Base-by-base conservation (phyloP, 2,113 vertebrate genomes). In the Cisticola juncidis region DNA sequence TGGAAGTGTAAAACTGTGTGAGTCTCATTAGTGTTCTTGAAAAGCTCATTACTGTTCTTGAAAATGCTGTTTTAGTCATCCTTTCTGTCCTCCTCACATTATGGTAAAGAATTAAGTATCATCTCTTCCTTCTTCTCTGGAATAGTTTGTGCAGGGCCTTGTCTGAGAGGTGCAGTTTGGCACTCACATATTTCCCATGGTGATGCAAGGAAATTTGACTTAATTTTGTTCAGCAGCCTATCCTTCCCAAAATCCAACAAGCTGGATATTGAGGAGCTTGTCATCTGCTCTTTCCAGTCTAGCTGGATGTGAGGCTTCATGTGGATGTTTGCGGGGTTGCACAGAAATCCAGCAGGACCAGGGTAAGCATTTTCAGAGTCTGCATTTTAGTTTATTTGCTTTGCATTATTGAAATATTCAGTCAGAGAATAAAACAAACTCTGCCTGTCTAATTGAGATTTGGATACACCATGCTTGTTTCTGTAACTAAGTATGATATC, bases 381-480 rank as follows among this genome's bases (percentile, higher is more conserved):
- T 81, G 7, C 18, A 14, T 76, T 79, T 88, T 17, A 36, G 8
- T 33, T 76, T 51, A 18, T 62, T 64, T 73, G 11, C 17, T 79
- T 83, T 88, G 31, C 42, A 81, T 22, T 65, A 81, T 71, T 61
- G 40, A 95, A 97, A 73, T n/a, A 84, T 73, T 94, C 35, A 57
- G 44, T 88, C 83, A 91, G 36, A 69, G 56, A 78, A 53, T 74
- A 83, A 96, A 88, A 86, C 50, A 94, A 88, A 28, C 16, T 81
- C 38, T 93, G 40, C n/a, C 26, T 80, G 6, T 69, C 44, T 96
- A 96, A 92, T 36, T 88, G 92, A 97, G 51, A 89, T 86, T 84
- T 79, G 40, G 72, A 82, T 88, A 45, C 20, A 69, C 38, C 26
- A 12, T 22, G 0, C 24, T 91, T 79, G 9, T 36, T 94, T 66